Percentiles rank a stretch among this genome's conserved stretches.
These are phyloP conservation scores for Cerastis leucographa DNA, from an alignment of 2,888 invertebrate genomes.

Conservation along the genomic window DNA sequence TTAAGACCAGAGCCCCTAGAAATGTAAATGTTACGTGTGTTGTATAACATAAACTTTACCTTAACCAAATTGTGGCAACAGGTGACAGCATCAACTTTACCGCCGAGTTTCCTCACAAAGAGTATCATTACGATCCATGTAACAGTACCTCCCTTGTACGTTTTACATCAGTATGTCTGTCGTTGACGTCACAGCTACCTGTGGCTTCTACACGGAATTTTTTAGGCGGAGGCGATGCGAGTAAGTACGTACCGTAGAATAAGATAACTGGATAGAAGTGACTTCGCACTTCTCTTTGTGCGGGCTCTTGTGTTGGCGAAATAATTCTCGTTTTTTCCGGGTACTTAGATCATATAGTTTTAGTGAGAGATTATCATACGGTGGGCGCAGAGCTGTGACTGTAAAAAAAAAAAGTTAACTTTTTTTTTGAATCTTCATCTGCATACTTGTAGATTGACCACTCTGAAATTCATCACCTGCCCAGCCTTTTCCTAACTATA, in stretches of 20 bases:
- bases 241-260: conserved; percentile 11
- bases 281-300: neutral
- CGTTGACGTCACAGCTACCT: conserved; percentile 59
- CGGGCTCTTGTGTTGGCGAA: neutral
- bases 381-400: too few species aligned
- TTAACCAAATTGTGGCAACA: conserved; percentile 8
- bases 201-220: conserved; percentile 43
- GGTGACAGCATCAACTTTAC: conserved; percentile 15
- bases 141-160: neutral
- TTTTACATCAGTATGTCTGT: conserved; percentile 1
- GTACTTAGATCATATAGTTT: neutral
- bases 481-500: too few species aligned
- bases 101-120: conserved; percentile 9
- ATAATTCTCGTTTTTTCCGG: neutral
- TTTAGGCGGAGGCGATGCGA: neutral
- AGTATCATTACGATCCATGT: neutral
- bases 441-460: neutral
- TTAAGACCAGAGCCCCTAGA: neutral
- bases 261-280: neutral
- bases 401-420: too few species aligned
- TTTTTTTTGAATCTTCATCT: neutral
- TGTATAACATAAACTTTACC: neutral
- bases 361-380: neutral
- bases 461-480: too few species aligned
- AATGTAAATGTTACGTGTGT: neutral